A percentile compares a stretch with the other conserved stretches of the same genome.
phyloP scores from a whole-genome alignment of 2,888 invertebrate species.

The Elmis aenea region DNA sequence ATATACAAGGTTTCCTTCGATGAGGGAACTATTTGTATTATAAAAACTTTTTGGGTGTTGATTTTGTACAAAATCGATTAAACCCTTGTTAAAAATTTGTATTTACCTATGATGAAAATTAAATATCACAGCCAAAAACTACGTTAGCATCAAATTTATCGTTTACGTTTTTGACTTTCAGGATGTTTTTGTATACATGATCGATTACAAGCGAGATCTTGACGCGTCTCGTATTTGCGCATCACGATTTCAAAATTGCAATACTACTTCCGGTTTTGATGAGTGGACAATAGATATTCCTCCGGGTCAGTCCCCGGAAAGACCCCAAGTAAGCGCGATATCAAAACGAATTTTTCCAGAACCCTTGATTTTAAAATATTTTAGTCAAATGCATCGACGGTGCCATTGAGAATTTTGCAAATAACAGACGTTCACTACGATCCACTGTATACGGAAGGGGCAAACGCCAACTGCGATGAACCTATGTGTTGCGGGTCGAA shows the following conservation, averaged over 20 bases:
- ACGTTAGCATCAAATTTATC: too few relatives aligned
- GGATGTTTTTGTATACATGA: slow-evolving; percentile 58
- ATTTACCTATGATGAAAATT: too few relatives aligned
- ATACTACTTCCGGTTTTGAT: slow-evolving; percentile 31
- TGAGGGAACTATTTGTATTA: too few relatives aligned
- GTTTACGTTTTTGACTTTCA: too few relatives aligned
- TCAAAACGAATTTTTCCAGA: not conserved
- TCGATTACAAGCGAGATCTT: slow-evolving; percentile 50
- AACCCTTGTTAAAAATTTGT: too few relatives aligned
- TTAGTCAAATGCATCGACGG: slow-evolving; percentile 8
- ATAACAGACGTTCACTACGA: slow-evolving; percentile 76
- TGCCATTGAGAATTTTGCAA: slow-evolving; percentile 49
- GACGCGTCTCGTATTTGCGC: slow-evolving; percentile 54
- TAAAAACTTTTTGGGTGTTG: too few relatives aligned
- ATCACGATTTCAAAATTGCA: slow-evolving; percentile 48
- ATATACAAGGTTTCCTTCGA: too few relatives aligned
- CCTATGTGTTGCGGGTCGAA: slow-evolving; percentile 68
- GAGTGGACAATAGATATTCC: slow-evolving; percentile 32
- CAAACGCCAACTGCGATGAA: slow-evolving; percentile 64
- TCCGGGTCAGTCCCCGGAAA: slow-evolving; percentile 44
- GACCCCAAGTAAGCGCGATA: slow-evolving; percentile 37
- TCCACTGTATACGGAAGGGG: slow-evolving; percentile 59
- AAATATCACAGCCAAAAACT: too few relatives aligned
- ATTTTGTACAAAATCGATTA: too few relatives aligned
- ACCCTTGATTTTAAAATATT: slow-evolving; percentile 5